phyloP scores from a whole-genome alignment of 2,888 invertebrate genomes.

The Trissoscelio sp. region DNA sequence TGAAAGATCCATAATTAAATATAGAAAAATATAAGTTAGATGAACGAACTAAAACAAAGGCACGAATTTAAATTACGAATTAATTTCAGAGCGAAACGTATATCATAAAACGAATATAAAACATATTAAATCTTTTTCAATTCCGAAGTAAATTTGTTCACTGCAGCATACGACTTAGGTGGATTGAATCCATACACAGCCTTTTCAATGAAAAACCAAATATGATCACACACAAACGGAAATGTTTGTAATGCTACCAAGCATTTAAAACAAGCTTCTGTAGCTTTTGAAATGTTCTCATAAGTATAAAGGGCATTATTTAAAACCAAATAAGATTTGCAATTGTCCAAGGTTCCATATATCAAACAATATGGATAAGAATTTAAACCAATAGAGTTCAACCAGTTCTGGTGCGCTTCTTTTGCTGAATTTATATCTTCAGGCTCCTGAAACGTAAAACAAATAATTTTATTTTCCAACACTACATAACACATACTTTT shows the following conservation, averaged over 20 bases:
- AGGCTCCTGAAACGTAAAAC: neutral
- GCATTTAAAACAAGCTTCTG: constrained; percentile 24
- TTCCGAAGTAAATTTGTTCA: constrained; percentile 40
- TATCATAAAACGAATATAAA: neutral
- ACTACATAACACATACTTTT: neutral
- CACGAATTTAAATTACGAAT: neutral
- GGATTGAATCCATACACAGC: constrained; percentile 24
- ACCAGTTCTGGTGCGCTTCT: neutral
- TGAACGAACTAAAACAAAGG: neutral
- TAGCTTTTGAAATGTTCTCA: neutral
- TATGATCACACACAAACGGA: constrained; percentile 12
- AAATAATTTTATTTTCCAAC: neutral
- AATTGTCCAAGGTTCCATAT: constrained; percentile 3
- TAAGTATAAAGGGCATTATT: constrained; percentile 1
- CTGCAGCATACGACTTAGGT: constrained; percentile 2
- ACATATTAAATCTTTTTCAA: constrained; percentile 5
- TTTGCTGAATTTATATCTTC: neutral
- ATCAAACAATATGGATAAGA: neutral
- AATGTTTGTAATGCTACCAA: constrained; percentile 16
- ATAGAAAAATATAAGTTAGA: neutral
- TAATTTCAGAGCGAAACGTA: neutral
- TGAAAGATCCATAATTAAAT: neutral
- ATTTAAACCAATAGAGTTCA: neutral
- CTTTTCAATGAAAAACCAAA: constrained; percentile 34
- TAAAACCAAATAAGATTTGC: constrained; percentile 3